These are phyloP conservation scores for Syrmaticus mikado DNA, from an alignment of 2,113 vertebrate genomes.

Conservation along the genomic window DNA sequence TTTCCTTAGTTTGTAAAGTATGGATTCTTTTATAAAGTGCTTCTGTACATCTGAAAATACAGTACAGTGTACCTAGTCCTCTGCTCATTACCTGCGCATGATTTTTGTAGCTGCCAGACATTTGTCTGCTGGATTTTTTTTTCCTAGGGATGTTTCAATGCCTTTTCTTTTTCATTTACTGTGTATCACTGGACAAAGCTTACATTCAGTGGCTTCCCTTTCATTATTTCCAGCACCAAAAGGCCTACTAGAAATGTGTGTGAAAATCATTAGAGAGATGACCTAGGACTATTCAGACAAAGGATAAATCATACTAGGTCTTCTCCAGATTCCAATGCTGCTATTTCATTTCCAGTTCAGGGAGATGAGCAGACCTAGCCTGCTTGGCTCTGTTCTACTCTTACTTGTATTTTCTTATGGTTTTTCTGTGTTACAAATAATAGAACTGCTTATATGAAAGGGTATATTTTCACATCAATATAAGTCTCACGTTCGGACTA, in stretches of 20 bases:
- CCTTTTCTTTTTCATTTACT: background rate
- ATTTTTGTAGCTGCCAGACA: background rate
- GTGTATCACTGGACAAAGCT: background rate
- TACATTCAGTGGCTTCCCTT: background rate
- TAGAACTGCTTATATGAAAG: background rate
- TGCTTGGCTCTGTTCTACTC: background rate
- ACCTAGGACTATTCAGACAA: background rate
- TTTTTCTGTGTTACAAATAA: background rate
- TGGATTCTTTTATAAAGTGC: background rate
- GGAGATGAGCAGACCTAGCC: background rate
- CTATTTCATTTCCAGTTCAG: background rate
- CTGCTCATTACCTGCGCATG: background rate
- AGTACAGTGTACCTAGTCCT: background rate
- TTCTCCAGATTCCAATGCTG: background rate
- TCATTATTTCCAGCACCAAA: background rate
- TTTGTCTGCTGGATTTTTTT: background rate
- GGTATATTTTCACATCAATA: background rate
- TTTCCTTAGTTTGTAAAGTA: background rate
- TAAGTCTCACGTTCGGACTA: background rate
- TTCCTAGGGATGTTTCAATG: background rate
- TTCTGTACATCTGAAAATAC: background rate
- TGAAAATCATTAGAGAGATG: background rate
- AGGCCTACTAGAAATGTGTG: background rate
- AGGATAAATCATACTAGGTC: background rate
- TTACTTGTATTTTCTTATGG: background rate